Percentiles rank a stretch among this genome's conserved stretches.
Conservation (phyloP, 2,797 vertebrate genomes). For the Sebastolobus alascanus region DNA sequence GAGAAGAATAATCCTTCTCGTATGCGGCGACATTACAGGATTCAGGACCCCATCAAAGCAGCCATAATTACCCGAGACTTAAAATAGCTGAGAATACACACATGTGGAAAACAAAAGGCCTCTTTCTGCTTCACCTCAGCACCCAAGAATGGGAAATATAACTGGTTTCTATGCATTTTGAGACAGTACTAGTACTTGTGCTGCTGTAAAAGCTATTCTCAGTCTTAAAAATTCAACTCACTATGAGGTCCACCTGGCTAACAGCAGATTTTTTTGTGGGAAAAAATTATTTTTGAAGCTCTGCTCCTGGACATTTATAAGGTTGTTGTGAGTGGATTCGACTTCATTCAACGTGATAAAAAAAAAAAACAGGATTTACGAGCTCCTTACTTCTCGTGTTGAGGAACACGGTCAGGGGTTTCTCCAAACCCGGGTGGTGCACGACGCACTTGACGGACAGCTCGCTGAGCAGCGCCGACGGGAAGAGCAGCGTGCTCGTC, state of each 20-base stretch:
- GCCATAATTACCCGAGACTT: constrained; percentile 52
- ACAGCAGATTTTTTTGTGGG: no score
- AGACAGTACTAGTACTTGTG: background rate
- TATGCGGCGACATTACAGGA: constrained; percentile 25
- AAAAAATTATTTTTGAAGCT: no score
- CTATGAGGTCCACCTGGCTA: no score
- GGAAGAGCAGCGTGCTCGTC: constrained; percentile 80
- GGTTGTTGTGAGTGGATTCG: background rate
- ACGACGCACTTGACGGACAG: constrained; percentile 78
- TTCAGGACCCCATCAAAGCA: constrained; percentile 50
- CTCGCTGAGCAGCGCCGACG: constrained; percentile 62
- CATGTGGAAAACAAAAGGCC: constrained; percentile 28
- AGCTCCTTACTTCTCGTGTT: constrained; percentile 67
- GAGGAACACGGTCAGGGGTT: constrained; percentile 67
- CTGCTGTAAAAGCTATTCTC: background rate
- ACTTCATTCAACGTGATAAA: background rate
- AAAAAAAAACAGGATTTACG: background rate
- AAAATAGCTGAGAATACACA: constrained; percentile 49
- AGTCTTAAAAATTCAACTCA: no score
- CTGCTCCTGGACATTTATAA: no score
- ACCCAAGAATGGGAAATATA: background rate
- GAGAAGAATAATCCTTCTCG: constrained; percentile 23
- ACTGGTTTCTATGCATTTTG: background rate
- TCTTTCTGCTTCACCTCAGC: constrained; percentile 3
- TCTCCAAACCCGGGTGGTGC: constrained; percentile 79